Percentiles rank a stretch among this genome's conserved stretches.
phyloP scores from a whole-genome alignment of 2,113 vertebrate species.

The Phaethon lepturus region DNA sequence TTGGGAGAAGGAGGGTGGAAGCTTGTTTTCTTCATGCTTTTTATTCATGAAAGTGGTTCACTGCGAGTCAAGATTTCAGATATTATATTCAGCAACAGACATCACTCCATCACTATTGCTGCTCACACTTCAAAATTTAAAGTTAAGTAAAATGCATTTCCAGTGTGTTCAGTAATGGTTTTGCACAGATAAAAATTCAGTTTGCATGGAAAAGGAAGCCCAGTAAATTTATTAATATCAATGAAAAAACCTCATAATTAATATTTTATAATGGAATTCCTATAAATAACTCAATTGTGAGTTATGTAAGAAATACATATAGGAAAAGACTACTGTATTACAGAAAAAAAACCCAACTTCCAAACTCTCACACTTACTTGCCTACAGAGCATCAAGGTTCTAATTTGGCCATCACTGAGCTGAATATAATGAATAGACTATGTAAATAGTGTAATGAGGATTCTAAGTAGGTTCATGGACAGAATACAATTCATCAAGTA shows the following conservation, averaged over 20 bases:
- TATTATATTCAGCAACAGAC: not conserved
- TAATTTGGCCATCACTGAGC: not conserved
- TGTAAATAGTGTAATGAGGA: not conserved
- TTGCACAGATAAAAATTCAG: not conserved
- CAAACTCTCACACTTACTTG: not conserved
- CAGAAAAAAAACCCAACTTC: not conserved
- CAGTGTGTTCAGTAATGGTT: not conserved
- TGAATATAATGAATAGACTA: not conserved
- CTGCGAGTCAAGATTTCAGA: not conserved
- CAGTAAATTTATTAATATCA: not conserved
- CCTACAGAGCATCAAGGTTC: not conserved
- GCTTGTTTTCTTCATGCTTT: not conserved
- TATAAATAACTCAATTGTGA: not conserved
- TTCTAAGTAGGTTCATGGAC: not conserved
- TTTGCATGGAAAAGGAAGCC: not conserved
- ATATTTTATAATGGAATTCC: not conserved
- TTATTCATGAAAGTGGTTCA: not conserved
- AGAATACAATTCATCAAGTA: not conserved
- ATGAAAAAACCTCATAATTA: not conserved
- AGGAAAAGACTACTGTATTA: not conserved
- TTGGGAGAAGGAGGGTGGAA: not conserved
- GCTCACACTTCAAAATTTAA: not conserved
- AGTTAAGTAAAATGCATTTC: not conserved
- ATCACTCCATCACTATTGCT: not conserved
- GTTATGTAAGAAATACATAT: not conserved